Evolutionary conservation across 1,140 invertebrate genomes (phyloP), one percentile per base, ranked within the genome.

Genomic region (Piezodorus guildinii): DNA sequence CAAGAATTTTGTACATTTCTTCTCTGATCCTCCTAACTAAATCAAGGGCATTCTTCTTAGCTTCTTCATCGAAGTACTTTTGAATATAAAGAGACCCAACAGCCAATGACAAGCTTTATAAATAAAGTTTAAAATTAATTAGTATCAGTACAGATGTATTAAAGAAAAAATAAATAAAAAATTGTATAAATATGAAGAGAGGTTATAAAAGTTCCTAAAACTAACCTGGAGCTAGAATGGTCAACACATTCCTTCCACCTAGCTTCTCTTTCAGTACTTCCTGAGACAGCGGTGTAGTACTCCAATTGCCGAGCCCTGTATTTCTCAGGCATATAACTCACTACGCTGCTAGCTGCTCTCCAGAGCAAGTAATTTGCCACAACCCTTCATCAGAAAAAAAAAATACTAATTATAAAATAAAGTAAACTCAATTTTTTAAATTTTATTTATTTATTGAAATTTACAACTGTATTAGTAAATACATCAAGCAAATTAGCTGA

Each of bases 221-320:
- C 54, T 66, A 73, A 85, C 84, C 83, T 86, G 68, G 80, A 80
- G 52, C 83, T 80, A 23, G 85, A 81, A 5, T 84, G 82, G 67
- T 86, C 85, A 14, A 86, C 82, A 69, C 90, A 91, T 69, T 90
- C 86, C 75, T 90, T 90, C 90, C 90, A 93, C n/a, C 90, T 77
- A 2, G 87, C 81, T 70, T 88, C 84, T 30, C 84, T 72, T 68
- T 87, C 84, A 0, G 81, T 84, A 68, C 85, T 85, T 0, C 90
- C 90, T 21, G 84, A 86, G 0, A 91, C 71, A 0, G 81, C 83
- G 0, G 85, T 86, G 16, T 81, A 82, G 72, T 88, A 92, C 43
- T 83, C 77, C 39, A 91, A 76, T 70, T 86, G 87, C 3, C 84
- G 74, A 51, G 84, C 81, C 1, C 87, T 76, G 62, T 90, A 82